Conservation (phyloP, 2,888 invertebrate species). For the Caenorhabditis japonica region DNA sequence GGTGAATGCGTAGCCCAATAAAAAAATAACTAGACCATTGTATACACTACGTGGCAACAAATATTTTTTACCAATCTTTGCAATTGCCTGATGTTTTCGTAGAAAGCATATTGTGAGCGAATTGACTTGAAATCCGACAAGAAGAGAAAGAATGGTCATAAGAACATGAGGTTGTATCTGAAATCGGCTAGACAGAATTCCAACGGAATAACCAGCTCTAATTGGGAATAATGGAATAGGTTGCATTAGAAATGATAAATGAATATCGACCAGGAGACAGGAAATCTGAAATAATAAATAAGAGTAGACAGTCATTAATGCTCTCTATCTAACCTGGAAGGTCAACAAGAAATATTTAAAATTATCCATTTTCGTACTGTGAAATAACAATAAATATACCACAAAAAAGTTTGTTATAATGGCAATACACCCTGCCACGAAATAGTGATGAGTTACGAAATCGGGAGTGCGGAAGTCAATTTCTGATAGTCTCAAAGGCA, state of each 20-base stretch:
- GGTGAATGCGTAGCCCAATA: no score
- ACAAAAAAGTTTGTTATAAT: conserved; percentile 10
- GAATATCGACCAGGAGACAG: no score
- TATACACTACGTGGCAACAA: no score
- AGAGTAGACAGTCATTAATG: conserved; percentile 12
- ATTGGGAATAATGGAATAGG: no score
- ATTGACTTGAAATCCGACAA: conserved; percentile 24
- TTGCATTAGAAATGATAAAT: no score
- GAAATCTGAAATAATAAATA: conserved; percentile 1
- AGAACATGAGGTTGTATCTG: neutral
- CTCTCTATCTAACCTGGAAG: no score
- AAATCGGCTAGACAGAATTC: conserved; percentile 19
- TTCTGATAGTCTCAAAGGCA: no score
- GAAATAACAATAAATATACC: conserved; percentile 12
- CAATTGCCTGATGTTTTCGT: conserved; percentile 18
- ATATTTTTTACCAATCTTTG: conserved; percentile 7
- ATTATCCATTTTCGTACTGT: conserved; percentile 15
- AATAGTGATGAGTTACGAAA: conserved; percentile 21
- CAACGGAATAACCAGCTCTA: no score
- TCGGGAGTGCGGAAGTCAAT: conserved; percentile 16
- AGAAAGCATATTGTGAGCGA: conserved; percentile 23
- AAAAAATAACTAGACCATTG: no score
- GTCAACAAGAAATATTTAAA: conserved; percentile 15
- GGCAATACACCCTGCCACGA: conserved; percentile 9
- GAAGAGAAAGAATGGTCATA: conserved; percentile 19